phyloP scores from a whole-genome alignment of 2,888 invertebrate species.

The Choristoneura rosaceana region DNA sequence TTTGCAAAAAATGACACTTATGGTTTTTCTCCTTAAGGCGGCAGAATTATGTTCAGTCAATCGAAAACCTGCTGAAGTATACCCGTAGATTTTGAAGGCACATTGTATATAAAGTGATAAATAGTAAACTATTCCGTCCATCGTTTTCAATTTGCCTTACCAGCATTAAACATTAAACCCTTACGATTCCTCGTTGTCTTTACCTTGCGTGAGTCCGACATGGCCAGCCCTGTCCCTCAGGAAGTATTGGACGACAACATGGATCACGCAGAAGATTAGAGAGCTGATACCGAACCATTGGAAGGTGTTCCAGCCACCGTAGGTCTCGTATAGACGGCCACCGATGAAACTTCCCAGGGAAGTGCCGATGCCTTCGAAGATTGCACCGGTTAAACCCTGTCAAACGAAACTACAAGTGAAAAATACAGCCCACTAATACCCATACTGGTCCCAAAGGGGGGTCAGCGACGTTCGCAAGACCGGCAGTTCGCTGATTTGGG shows the following conservation, averaged over 20 bases:
- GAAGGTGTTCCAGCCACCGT: slow-evolving; percentile 89
- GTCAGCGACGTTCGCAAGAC: too few species aligned
- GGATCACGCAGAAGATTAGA: slow-evolving; percentile 85
- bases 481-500: too few species aligned
- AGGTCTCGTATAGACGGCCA: slow-evolving; percentile 88
- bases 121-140: not conserved
- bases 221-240: slow-evolving; percentile 56
- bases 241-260: slow-evolving; percentile 81
- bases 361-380: slow-evolving; percentile 95
- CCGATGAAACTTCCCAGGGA: slow-evolving; percentile 92
- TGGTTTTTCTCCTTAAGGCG: too few species aligned
- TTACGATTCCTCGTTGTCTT: slow-evolving; percentile 44
- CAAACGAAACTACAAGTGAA: not conserved
- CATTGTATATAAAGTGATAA: too few species aligned
- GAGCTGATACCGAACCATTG: slow-evolving; percentile 89
- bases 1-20: too few species aligned
- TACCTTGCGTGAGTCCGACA: slow-evolving; percentile 66
- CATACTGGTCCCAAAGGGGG: too few species aligned
- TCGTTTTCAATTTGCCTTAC: not conserved
- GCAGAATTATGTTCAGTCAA: too few species aligned
- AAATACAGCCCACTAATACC: too few species aligned
- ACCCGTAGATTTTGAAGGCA: too few species aligned
- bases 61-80: too few species aligned
- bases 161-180: not conserved
- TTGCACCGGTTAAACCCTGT: slow-evolving; percentile 93